Evolutionary conservation across 30 jellyfish, hydroid and myxozoan species (phyloP), one percentile per base, ranked within the genome.

Genomic region (Mastigias papua): DNA sequence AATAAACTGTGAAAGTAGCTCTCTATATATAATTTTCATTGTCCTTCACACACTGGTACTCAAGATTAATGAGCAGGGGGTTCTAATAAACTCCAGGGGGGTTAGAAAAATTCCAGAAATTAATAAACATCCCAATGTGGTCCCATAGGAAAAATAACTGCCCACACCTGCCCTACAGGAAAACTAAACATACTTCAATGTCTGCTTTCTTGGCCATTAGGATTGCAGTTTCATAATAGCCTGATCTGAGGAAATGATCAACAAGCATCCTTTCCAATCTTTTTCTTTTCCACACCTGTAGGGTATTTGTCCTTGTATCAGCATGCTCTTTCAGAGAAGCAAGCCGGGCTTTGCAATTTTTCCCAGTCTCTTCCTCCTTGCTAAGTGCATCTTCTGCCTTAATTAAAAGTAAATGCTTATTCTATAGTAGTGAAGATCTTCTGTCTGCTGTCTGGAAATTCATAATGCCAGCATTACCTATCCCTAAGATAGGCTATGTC

Each of bases 221-320:
- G 8, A 86, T 81, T 1, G 99, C 99, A 46, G 98, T 63, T 37
- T 95, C 97, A 95, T 95, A 91, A 69, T 80, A 86, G 0, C 99
- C 99, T 50, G 92, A 69, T 57, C 97, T 75, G 26, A 95, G 84
- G 48, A 90, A 95, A 86, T 95, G 95, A 60, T 95, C 97, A 63
- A 95, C 96, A 13, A 95, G 87, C 99, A 95, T 89, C 80, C 99
- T 68, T 48, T 95, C 95, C 27, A 89, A 78, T 62, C 97, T 48
- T 27, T 80, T 87, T 64, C 93, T 69, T 58, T 87, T 95, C 97
- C 97, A 90, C 13, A 91, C 91, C 5, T 64, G 51, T 48, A 75
- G 89, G 10, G 89, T 93, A 76, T 78, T 86, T 33, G 69, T 90
- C 71, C 93, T 82, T 50, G 80, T 82, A 82, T 81, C 92, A 5